phyloP scores from a whole-genome alignment of 2,797 vertebrate species.

The Calcarius lapponicus region DNA sequence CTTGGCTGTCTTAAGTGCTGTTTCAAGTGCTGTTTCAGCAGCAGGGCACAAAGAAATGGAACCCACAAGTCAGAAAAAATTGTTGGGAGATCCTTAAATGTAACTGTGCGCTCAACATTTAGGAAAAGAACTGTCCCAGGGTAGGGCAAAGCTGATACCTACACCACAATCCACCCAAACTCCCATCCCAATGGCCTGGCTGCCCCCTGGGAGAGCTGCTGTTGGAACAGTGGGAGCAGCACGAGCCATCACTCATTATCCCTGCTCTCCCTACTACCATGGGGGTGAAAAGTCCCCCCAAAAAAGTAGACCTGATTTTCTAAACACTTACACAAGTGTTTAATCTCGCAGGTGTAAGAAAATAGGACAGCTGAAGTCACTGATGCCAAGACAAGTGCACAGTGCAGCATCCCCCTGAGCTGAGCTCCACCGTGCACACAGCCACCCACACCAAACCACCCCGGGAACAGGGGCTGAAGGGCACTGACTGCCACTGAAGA shows the following conservation, averaged over 20 bases:
- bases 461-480: not conserved
- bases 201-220: not conserved
- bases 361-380: not conserved
- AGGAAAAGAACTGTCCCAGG: not conserved
- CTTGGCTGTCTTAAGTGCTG: constrained; percentile 7
- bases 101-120: not conserved
- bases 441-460: not conserved
- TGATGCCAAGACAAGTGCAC: not conserved
- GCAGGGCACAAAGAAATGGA: not conserved
- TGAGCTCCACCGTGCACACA: not conserved
- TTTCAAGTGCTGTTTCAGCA: constrained; percentile 57
- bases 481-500: not conserved
- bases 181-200: rapidly evolving
- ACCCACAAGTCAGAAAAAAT: not conserved
- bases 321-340: not conserved
- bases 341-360: not conserved
- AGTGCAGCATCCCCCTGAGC: not conserved
- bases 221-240: not conserved
- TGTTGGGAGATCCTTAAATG: not conserved
- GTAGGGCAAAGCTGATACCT: not conserved
- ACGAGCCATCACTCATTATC: rapidly evolving
- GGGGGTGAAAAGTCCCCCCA: not conserved
- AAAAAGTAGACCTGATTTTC: not conserved
- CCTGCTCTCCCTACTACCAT: not conserved
- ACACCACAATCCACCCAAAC: not conserved